Conservation (phyloP, 2,888 invertebrate genomes). For the Hemaris fuciformis region DNA sequence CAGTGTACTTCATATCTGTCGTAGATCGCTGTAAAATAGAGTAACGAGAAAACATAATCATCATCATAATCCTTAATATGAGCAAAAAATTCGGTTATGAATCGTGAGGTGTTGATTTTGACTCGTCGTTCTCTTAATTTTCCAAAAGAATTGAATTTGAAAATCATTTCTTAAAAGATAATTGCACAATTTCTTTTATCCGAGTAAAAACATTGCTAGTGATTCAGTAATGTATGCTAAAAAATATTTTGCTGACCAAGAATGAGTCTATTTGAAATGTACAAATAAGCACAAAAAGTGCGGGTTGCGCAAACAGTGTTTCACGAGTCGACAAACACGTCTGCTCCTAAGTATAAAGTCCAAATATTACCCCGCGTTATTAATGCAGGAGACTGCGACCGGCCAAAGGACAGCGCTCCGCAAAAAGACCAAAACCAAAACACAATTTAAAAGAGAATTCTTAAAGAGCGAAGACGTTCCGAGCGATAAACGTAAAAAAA, state of each 20-base stretch:
- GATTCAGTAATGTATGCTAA: background rate
- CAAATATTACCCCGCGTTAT: conserved; percentile 58
- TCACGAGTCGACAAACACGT: conserved; percentile 24
- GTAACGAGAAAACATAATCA: too few species aligned
- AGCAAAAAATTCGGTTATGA: too few species aligned
- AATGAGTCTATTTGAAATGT: background rate
- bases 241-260: background rate
- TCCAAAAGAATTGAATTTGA: too few species aligned
- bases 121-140: too few species aligned
- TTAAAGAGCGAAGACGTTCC: conserved; percentile 73
- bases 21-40: too few species aligned
- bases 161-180: too few species aligned
- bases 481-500: conserved; percentile 60
- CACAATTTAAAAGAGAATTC: conserved; percentile 80
- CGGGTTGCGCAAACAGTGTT: conserved; percentile 8
- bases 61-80: too few species aligned
- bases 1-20: too few species aligned
- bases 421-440: conserved; percentile 74
- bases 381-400: conserved; percentile 63
- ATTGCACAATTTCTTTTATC: too few species aligned
- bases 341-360: conserved; percentile 29
- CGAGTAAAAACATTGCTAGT: too few species aligned
- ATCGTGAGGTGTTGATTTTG: too few species aligned
- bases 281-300: background rate
- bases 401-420: conserved; percentile 63